Conservation (phyloP, 2,113 vertebrate genomes). For the Dipodomys ordii region DNA sequence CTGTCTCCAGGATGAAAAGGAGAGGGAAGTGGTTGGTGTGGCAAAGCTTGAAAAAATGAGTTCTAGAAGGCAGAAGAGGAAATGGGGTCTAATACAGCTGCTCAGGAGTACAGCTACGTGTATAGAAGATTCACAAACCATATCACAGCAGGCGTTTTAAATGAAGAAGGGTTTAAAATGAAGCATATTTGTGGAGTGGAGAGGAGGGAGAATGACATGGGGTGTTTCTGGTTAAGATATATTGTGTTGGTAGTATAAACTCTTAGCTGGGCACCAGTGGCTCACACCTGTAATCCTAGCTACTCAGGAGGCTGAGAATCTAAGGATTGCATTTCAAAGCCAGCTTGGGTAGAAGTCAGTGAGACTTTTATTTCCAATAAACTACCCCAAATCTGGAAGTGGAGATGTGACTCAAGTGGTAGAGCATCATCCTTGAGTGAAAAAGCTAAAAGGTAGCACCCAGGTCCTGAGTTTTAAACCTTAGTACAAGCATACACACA, state of each 20-base stretch:
- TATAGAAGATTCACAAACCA: neutral
- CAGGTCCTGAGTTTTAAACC: neutral
- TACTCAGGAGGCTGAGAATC: too few species aligned
- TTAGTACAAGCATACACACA: neutral
- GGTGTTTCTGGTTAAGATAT: too few species aligned
- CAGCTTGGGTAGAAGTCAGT: too few species aligned
- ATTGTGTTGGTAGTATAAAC: too few species aligned
- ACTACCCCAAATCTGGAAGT: too few species aligned
- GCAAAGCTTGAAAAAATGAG: neutral
- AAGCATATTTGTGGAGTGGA: constrained; percentile 12
- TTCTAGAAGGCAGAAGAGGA: neutral
- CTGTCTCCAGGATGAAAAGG: neutral
- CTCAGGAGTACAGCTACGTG: neutral
- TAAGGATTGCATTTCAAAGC: too few species aligned
- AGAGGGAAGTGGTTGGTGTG: neutral
- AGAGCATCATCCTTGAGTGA: too few species aligned
- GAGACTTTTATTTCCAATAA: too few species aligned
- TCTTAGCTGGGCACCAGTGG: too few species aligned
- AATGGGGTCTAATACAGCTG: neutral
- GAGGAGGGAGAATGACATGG: neutral
- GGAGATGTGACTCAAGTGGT: too few species aligned
- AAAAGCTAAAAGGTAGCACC: too few species aligned
- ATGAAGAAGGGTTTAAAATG: neutral
- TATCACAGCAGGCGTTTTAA: neutral
- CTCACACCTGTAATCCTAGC: too few species aligned